A percentile compares a stretch with the other conserved stretches of the same genome.
These are phyloP conservation scores for Steinernema khuongi DNA, from an alignment of 1,140 invertebrate species.

Conservation along the genomic window DNA sequence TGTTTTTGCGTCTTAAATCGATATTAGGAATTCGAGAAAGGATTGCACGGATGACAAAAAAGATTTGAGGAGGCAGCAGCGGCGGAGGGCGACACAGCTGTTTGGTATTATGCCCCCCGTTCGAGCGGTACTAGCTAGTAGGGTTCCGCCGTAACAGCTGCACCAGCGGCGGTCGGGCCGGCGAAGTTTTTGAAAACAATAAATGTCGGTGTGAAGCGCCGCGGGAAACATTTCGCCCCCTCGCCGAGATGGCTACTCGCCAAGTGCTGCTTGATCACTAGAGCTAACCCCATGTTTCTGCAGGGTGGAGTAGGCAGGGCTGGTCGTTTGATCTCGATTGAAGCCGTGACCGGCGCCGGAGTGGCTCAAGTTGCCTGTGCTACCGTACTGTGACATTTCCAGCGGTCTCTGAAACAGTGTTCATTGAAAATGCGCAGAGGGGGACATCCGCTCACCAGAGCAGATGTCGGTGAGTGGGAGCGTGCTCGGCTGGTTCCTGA, in stretches of 20 bases:
- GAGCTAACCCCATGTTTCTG: slow-evolving; percentile 25
- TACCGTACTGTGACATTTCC: slow-evolving; percentile 39
- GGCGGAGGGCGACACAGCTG: slow-evolving; percentile 24
- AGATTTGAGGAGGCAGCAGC: slow-evolving; percentile 20
- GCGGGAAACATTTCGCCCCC: slow-evolving; percentile 8
- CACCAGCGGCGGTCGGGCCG: not conserved
- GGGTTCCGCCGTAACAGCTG: slow-evolving; percentile 1
- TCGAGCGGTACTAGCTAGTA: not conserved
- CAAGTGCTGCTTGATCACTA: not conserved
- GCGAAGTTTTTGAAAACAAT: slow-evolving; percentile 12
- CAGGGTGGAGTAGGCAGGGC: slow-evolving; percentile 35
- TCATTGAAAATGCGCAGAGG: not conserved
- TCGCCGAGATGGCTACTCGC: not conserved
- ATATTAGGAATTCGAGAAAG: not conserved
- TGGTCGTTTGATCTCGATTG: slow-evolving; percentile 26
- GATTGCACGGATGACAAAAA: slow-evolving; percentile 12
- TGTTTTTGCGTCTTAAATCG: slow-evolving; percentile 10
- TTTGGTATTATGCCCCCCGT: slow-evolving; percentile 14
- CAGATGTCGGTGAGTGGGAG: slow-evolving; percentile 18
- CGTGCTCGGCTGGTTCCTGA: slow-evolving; percentile 2
- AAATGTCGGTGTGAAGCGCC: slow-evolving; percentile 11
- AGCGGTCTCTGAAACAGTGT: not conserved
- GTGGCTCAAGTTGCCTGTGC: slow-evolving; percentile 30
- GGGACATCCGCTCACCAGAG: slow-evolving; percentile 3
- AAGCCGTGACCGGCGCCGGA: not conserved